These are phyloP conservation scores for Antigone vipio DNA, from an alignment of 2,113 vertebrate species.

Conservation along the genomic window DNA sequence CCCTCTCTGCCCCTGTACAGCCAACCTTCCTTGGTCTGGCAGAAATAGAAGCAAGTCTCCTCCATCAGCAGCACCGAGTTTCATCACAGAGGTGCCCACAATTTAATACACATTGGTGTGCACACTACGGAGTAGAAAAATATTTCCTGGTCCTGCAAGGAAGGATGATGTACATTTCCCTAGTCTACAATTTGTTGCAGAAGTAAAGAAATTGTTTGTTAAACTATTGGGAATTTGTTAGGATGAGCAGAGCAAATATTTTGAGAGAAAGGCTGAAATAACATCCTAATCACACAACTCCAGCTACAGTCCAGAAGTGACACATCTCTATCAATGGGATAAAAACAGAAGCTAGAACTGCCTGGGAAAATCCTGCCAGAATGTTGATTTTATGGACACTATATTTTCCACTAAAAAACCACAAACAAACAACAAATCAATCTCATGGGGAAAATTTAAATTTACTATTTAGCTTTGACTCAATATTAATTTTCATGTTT, in stretches of 20 bases:
- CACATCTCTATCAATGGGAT: background rate
- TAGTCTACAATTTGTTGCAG: background rate
- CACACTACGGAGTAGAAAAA: background rate
- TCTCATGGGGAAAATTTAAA: background rate
- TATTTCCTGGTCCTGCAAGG: background rate
- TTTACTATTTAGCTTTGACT: background rate
- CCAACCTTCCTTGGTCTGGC: constrained; percentile 28
- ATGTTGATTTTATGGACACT: background rate
- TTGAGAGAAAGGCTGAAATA: background rate
- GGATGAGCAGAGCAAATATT: background rate
- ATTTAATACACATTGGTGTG: background rate
- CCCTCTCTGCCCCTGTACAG: background rate
- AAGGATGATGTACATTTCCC: background rate
- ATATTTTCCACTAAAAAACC: background rate
- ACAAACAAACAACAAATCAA: background rate
- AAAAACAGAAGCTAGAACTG: background rate
- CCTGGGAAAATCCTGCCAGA: background rate
- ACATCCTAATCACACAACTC: rapidly evolving
- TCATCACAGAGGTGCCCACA: rapidly evolving
- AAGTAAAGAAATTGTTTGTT: background rate
- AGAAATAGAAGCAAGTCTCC: background rate
- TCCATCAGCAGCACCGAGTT: background rate
- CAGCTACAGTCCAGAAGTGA: background rate
- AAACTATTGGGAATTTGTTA: background rate
- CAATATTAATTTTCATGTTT: background rate